Base-by-base conservation (phyloP, 2,888 invertebrate species). In the Phragmatobia fuliginosa region DNA sequence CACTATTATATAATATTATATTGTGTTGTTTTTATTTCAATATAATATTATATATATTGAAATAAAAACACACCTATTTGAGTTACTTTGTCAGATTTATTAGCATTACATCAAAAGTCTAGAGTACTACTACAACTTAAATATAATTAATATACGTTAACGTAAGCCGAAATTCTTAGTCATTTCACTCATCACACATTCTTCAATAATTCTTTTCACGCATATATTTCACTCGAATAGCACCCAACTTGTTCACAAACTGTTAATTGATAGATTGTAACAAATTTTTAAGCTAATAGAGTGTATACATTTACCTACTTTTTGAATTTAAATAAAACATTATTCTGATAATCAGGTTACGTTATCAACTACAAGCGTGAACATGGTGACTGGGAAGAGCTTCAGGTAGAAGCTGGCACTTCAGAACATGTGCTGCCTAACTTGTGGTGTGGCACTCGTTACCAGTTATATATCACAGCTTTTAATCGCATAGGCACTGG, bases 331-430 rank as follows among this genome's bases (percentile, higher is more conserved):
- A 21, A 18, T 41, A 21, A 31, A 41, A 41, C 31, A n/a, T 10
- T 1, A 21, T 21, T 28, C 21, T 16, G 21, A 18, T 11, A 11
- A 5, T 21, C 28, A 95, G 98, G 98, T 49, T 98, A 98, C 91
- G 98, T 98, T 8, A 97, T 98, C 75, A 98, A 98, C 94, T 98
- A 98, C 91, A 98, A 98, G 88, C 96, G 98, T 21, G 98, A 98
- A 83, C 97, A 97, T 84, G 98, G 98, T 0, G 98, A 98, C 86
- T 98, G 98, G 98, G 98, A 98, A 88, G 98, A 98, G 89, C 93
- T 98, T 72, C 98, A 98, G 89, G 97, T 98, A 67, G 97, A 98
- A 77, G 97, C 98, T 11, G 97, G 97, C 74, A 97, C 97, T 10
- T 97, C 97, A 73, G 97, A 97, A 70, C 97, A 98, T 87, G 96